phyloP scores from a whole-genome alignment of 2,797 vertebrate genomes.

The Falco columbarius region DNA sequence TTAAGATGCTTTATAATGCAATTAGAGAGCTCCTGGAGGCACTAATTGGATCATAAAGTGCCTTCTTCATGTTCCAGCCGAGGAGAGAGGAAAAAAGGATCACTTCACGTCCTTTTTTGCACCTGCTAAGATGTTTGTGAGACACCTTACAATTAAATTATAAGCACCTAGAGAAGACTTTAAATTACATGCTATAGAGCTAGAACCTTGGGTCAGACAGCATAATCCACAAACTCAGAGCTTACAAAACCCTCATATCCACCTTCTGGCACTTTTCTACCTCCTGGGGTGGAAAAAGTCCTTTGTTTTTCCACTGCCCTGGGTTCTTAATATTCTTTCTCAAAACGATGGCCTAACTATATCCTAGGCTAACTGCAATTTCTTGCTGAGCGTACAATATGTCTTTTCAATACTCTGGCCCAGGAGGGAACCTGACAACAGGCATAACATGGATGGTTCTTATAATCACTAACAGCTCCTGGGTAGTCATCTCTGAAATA shows the following conservation, averaged over 20 bases:
- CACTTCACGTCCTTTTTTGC: slow-evolving; percentile 42
- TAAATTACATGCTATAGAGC: slow-evolving; percentile 38
- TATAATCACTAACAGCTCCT: not conserved
- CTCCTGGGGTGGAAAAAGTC: not conserved
- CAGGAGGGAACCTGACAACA: slow-evolving; percentile 17
- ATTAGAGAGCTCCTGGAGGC: slow-evolving; percentile 68
- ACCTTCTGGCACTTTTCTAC: not conserved
- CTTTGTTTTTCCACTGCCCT: slow-evolving; percentile 4
- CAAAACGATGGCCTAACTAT: not conserved
- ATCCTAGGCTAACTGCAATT: not conserved
- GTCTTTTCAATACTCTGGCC: slow-evolving; percentile 3
- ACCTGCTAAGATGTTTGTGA: slow-evolving; percentile 65
- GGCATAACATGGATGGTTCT: not conserved
- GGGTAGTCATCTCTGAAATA: slow-evolving; percentile 7
- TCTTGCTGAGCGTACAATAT: slow-evolving; percentile 15
- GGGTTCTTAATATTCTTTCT: slow-evolving; percentile 8
- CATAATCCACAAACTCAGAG: not conserved
- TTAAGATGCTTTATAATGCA: slow-evolving; percentile 61
- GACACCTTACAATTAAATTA: slow-evolving; percentile 64
- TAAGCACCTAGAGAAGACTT: slow-evolving; percentile 52
- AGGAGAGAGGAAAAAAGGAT: slow-evolving; percentile 57
- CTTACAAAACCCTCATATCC: not conserved
- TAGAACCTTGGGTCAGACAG: slow-evolving; percentile 34
- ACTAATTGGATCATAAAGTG: slow-evolving; percentile 73
- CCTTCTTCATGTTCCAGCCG: slow-evolving; percentile 62